phyloP scores from a whole-genome alignment of 2,888 invertebrate genomes.

The Carabus problematicus region DNA sequence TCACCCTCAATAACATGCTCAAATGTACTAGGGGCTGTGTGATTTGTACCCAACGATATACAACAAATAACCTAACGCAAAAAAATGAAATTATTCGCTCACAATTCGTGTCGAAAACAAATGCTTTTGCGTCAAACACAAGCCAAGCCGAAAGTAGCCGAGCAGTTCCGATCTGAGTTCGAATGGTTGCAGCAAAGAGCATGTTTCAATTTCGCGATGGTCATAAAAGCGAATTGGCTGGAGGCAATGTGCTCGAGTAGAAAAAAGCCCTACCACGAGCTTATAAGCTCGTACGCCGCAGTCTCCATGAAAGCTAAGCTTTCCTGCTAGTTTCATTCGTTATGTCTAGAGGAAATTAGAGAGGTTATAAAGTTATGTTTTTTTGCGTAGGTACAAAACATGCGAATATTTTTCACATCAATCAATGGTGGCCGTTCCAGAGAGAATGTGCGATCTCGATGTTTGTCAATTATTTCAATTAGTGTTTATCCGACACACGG shows the following conservation, averaged over 20 bases:
- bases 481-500: conserved; percentile 1
- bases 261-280: conserved; percentile 29
- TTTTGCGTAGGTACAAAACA: too few relatives aligned
- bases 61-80: too few relatives aligned
- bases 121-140: neutral
- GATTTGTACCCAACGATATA: conserved; percentile 7
- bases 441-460: neutral
- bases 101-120: neutral
- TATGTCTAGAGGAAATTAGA: too few relatives aligned
- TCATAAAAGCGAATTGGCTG: conserved; percentile 43
- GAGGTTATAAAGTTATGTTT: too few relatives aligned
- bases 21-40: conserved; percentile 17
- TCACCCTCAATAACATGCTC: conserved; percentile 9
- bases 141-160: neutral
- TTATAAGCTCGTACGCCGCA: conserved; percentile 28
- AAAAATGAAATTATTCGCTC: too few relatives aligned
- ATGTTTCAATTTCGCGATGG: conserved; percentile 43
- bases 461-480: neutral
- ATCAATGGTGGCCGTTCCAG: too few relatives aligned
- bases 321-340: too few relatives aligned
- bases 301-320: neutral
- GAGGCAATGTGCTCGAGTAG: conserved; percentile 26
- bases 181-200: conserved; percentile 7
- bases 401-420: too few relatives aligned
- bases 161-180: neutral